phyloP scores from a whole-genome alignment of 2,797 vertebrate species.

The Masticophis lateralis region DNA sequence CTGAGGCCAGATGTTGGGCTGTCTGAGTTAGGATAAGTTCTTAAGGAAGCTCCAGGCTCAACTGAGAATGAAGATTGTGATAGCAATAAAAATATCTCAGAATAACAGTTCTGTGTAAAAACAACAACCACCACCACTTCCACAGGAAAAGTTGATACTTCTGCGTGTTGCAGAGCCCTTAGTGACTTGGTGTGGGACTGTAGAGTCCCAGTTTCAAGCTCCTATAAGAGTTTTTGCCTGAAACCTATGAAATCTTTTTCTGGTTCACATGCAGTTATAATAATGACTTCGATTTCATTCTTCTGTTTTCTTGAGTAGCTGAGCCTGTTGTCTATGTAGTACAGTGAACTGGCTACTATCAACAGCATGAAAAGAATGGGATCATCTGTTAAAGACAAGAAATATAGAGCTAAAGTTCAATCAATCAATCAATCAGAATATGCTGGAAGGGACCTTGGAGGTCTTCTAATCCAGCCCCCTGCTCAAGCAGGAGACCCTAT shows the following conservation, averaged over 20 bases:
- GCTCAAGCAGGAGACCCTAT: no score
- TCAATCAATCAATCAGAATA: background rate
- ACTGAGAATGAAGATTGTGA: constrained; percentile 39
- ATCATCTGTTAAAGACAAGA: background rate
- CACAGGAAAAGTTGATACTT: background rate
- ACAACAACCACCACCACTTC: background rate
- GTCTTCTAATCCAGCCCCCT: no score
- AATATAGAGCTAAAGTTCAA: background rate
- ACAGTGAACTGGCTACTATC: background rate
- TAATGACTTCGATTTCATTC: background rate
- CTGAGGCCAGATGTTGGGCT: constrained; percentile 56
- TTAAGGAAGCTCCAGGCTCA: constrained; percentile 39
- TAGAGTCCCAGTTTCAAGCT: background rate
- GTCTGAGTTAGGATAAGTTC: constrained; percentile 48
- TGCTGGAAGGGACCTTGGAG: background rate
- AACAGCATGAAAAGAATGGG: background rate
- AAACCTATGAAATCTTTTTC: background rate
- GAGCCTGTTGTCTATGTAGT: background rate
- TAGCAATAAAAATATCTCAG: constrained; percentile 30
- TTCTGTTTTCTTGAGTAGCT: background rate
- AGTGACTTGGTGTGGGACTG: background rate
- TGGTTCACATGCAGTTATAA: background rate
- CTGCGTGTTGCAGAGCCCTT: background rate
- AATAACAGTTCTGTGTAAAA: background rate
- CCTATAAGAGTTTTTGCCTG: background rate